Conservation (phyloP, 2,797 vertebrate genomes). For the Pteropus rufus region DNA sequence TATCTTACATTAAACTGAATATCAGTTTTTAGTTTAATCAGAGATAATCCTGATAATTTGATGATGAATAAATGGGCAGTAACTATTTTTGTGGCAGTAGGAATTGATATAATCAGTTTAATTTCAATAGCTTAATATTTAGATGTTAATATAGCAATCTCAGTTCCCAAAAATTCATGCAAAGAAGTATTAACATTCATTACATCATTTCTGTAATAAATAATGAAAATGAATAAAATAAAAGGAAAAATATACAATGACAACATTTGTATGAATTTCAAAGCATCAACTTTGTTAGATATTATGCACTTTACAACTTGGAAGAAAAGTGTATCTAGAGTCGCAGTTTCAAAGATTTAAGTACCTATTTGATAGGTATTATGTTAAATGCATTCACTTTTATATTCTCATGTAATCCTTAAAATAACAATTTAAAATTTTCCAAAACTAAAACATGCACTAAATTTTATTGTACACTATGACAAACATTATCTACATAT, state of each 20-base stretch:
- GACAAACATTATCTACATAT: not conserved
- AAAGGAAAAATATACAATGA: not conserved
- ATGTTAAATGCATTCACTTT: not conserved
- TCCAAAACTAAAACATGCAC: not conserved
- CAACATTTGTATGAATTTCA: not conserved
- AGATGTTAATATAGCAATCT: not conserved
- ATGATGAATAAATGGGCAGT: not conserved
- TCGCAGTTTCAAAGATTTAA: not conserved
- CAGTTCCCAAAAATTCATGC: not conserved
- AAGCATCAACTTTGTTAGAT: not conserved
- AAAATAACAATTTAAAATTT: not conserved
- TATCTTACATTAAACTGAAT: not conserved
- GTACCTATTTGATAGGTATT: not conserved
- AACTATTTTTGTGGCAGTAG: not conserved
- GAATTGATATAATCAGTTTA: not conserved
- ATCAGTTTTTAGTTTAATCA: not conserved
- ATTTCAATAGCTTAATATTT: not conserved
- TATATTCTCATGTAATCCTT: not conserved
- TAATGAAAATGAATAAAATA: not conserved
- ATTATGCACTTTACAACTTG: not conserved
- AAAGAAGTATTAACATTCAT: not conserved
- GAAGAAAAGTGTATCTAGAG: not conserved
- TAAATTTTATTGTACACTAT: not conserved
- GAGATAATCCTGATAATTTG: not conserved
- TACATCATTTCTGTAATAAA: not conserved